These are phyloP conservation scores for Bradypodion pumilum DNA, from an alignment of 2,797 vertebrate species.

Conservation along the genomic window DNA sequence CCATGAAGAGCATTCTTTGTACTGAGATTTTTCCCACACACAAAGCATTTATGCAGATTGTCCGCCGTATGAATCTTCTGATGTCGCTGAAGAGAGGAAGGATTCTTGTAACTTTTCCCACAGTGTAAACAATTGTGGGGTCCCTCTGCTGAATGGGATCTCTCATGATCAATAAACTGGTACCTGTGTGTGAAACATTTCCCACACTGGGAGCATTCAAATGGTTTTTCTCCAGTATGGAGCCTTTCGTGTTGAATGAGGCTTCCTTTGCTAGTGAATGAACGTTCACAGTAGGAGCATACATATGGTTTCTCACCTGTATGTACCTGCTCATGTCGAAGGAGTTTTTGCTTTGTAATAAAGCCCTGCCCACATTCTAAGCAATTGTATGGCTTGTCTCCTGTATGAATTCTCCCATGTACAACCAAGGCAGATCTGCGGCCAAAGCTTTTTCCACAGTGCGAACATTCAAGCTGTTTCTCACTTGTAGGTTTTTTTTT, in stretches of 20 bases:
- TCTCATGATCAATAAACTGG: not conserved
- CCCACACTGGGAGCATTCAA: not conserved
- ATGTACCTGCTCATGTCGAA: not conserved
- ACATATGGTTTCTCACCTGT: not conserved
- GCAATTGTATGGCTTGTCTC: not conserved
- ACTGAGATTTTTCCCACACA: not conserved
- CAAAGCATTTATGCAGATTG: not conserved
- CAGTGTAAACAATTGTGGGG: not conserved
- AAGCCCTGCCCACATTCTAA: not conserved
- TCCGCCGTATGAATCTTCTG: not conserved
- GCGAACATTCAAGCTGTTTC: not conserved
- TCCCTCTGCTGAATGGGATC: not conserved
- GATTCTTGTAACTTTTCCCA: not conserved
- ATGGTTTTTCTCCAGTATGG: not conserved
- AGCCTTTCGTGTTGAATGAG: not conserved
- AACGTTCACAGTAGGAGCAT: not conserved
- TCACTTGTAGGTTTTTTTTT: not conserved
- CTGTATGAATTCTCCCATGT: not conserved
- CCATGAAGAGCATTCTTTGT: not conserved
- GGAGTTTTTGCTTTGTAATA: not conserved
- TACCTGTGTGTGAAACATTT: not conserved
- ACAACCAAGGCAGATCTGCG: not conserved
- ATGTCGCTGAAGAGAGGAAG: not conserved
- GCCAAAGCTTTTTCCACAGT: not conserved
- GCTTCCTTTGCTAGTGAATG: not conserved